Base-by-base conservation (phyloP, 2,797 vertebrate species). In the Falco biarmicus region DNA sequence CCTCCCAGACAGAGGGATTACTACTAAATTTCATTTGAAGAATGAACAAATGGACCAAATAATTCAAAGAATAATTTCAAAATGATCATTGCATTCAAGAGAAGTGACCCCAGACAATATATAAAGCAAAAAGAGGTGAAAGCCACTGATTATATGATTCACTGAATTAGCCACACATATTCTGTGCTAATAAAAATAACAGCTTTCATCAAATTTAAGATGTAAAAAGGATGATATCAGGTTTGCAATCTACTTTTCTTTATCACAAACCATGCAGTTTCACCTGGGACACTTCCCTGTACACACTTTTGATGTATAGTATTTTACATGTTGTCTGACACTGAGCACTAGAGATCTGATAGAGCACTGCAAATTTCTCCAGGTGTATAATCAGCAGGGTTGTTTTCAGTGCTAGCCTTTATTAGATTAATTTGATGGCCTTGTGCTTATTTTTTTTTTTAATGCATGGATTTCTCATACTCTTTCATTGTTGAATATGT, bases 271-370 rank as follows among this genome's bases (percentile, higher is more conserved):
- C 10, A 5, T 0, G 32, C 15, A 19, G 26, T 56, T 20, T 56
- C 43, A 69, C 59, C 20, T 15, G 26, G 66, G 65, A 56, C 56
- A 37, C 15, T 43, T 57, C 25, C 37, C 63, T 28, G 21, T 14
- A 11, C 34, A 5, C 22, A 20, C 47, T 18, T 61, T 43, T 64
- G 80, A 69, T 57, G 53, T 51, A 15, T 9, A 37, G 11, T 0
- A 0, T 28, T 51, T 69, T 15, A 41, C 56, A 8, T 2, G 10
- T 78, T 45, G 17, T 10, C 41, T 48, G 48, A 43, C 1, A 2
- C 41, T 4, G 7, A 73, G 41, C 6, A 3, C 51, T 34, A 47
- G 51, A 21, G 47, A 22, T 66, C 18, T 60, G 66, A 25, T 12
- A 13, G 47, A 60, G 48, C 10, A 21, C 53, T 70, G 71, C 60